Evolutionary conservation across 1,140 invertebrate genomes (phyloP).

Genomic region (Sarcophaga peregrina): DNA sequence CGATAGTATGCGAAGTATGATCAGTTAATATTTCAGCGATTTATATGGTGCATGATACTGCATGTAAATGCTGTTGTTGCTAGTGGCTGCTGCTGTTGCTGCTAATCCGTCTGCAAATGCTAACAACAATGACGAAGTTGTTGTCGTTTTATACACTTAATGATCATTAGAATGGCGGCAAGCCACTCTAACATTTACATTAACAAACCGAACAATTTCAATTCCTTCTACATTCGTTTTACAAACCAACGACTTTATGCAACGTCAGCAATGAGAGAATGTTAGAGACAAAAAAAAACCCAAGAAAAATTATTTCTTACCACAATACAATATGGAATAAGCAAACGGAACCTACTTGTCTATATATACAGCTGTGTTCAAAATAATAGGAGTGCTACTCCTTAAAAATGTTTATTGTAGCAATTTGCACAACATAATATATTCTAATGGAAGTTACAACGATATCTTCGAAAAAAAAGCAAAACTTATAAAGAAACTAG

Average conservation of each 20-base stretch:
- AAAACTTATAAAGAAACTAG: no score
- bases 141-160: neutral
- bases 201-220: neutral
- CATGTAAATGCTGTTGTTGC: neutral
- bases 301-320: no score
- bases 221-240: neutral
- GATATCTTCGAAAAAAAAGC: no score
- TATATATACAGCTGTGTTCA: no score
- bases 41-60: constrained; percentile 31
- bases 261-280: neutral
- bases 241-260: neutral
- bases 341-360: no score
- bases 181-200: constrained; percentile 17
- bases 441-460: no score
- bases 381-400: no score
- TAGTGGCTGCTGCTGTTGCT: neutral
- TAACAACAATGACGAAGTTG: neutral
- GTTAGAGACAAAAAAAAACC: neutral
- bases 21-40: constrained; percentile 17
- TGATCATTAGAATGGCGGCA: constrained; percentile 31
- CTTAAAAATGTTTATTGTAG: no score
- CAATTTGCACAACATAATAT: no score
- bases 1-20: neutral
- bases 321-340: no score
- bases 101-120: neutral